Base-by-base conservation (phyloP, 2,888 invertebrate species). In the Adelphocoris suturalis region DNA sequence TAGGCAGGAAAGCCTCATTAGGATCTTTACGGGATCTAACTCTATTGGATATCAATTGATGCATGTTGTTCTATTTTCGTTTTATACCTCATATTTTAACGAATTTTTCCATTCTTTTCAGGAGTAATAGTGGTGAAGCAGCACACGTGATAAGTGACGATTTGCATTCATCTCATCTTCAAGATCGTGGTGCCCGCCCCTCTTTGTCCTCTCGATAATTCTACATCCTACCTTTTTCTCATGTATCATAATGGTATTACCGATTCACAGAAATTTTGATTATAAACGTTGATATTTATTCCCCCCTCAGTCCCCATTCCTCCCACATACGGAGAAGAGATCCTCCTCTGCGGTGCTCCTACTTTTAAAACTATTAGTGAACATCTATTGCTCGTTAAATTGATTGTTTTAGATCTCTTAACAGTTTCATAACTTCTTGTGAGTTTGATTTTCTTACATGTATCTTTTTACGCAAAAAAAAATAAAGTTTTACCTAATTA, bases 81-180 rank as follows among this genome's bases (percentile, higher is more conserved):
- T 37, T 37, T 37, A 2, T 37, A 4, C 7, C 37, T 7, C 37
- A 7, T 4, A 37, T 37, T 37, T 37, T 7, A 37, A 37, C 3
- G 7, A 37, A 37, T 37, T 37, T 37, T 37, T 7, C 37, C 37
- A 37, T 37, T 37, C 7, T 27, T 89, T 81, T 75, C 89, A 89
- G 89, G 91, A 84, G 98, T 98, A 91, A 98, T 98, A 92, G 98
- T 98, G 90, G 97, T 97, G 90, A 97, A 97, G 94, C 97, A 97
- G 91, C 91, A 92, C 80, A 92, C 92, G 91, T 92, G 92, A 92
- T 91, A 89, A 86, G 88, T 78, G 52, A 88, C 85, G 14, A 52
- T 9, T 12, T 48, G 2, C 78, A 14, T 47, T 55, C 23, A 23
- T 68, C 75, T 78, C 57, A 85, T 76, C 75, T 85, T 86, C 85